These are phyloP conservation scores for Nilaparvata lugens DNA, from an alignment of 1,140 invertebrate genomes.

Conservation along the genomic window DNA sequence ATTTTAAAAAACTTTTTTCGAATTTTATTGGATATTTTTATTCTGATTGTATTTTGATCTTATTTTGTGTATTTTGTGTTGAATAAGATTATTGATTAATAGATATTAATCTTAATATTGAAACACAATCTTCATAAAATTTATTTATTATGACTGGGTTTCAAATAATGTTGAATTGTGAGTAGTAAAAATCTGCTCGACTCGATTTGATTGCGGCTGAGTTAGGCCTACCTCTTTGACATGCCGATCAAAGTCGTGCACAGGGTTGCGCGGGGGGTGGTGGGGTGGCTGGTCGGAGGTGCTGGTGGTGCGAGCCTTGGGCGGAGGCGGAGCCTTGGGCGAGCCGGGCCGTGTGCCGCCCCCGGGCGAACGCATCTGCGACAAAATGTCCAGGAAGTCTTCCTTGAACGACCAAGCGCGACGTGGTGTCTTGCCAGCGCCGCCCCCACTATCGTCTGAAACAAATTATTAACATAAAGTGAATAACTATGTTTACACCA, in stretches of 20 bases:
- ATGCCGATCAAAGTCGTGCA: constrained; percentile 49
- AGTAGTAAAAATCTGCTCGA: no score
- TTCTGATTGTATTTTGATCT: no score
- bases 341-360: constrained; percentile 14
- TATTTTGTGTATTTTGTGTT: no score
- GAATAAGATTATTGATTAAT: no score
- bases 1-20: no score
- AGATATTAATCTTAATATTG: no score
- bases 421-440: constrained; percentile 65
- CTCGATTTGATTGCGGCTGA: no score
- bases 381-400: constrained; percentile 79
- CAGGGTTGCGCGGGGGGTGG: constrained; percentile 40
- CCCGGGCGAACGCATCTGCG: constrained; percentile 68
- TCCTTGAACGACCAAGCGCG: constrained; percentile 84
- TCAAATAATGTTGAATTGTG: no score
- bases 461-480: neutral
- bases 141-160: no score
- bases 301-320: constrained; percentile 36
- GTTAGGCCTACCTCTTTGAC: constrained; percentile 53
- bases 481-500: neutral
- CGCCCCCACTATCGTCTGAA: constrained; percentile 15
- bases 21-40: no score
- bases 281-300: constrained; percentile 30
- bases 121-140: no score
- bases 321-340: constrained; percentile 30